Conservation (phyloP, 2,113 vertebrate species). For the Nannobrachium achirus region DNA sequence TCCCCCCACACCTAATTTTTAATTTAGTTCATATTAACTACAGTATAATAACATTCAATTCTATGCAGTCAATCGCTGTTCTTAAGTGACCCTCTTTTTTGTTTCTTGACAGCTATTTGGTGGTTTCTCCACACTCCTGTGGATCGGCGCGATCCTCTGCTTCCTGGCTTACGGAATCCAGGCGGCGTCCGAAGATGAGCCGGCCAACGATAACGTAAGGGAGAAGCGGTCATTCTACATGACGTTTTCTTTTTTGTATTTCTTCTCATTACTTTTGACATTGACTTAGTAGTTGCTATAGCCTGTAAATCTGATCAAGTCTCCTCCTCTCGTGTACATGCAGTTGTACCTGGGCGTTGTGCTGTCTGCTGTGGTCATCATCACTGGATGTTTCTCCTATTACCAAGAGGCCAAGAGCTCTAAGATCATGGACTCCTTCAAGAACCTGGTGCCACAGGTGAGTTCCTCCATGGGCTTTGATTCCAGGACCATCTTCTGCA, state of each 20-base stretch:
- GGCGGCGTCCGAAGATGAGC: slow-evolving; percentile 83
- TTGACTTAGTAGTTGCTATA: too few species aligned
- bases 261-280: too few species aligned
- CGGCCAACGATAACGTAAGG: slow-evolving; percentile 90
- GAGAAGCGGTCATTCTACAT: neutral
- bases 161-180: slow-evolving; percentile 90
- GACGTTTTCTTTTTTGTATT: too few species aligned
- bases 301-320: slow-evolving; percentile 4
- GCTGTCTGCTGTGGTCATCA: slow-evolving; percentile 93
- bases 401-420: slow-evolving; percentile 99
- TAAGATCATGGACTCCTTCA: slow-evolving; percentile 99
- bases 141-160: slow-evolving; percentile 96
- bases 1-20: too few species aligned
- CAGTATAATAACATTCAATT: too few species aligned
- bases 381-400: slow-evolving; percentile 96
- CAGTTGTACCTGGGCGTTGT: slow-evolving; percentile 95
- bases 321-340: slow-evolving; percentile 8
- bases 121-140: slow-evolving; percentile 94
- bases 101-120: slow-evolving; percentile 85
- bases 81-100: neutral
- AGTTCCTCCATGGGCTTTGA: neutral
- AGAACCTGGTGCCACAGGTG: slow-evolving; percentile 98
- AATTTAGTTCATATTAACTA: too few species aligned
- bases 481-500: too few species aligned
- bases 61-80: too few species aligned